Conservation (phyloP, 2,113 vertebrate genomes). For the Vulpes ferrilata region DNA sequence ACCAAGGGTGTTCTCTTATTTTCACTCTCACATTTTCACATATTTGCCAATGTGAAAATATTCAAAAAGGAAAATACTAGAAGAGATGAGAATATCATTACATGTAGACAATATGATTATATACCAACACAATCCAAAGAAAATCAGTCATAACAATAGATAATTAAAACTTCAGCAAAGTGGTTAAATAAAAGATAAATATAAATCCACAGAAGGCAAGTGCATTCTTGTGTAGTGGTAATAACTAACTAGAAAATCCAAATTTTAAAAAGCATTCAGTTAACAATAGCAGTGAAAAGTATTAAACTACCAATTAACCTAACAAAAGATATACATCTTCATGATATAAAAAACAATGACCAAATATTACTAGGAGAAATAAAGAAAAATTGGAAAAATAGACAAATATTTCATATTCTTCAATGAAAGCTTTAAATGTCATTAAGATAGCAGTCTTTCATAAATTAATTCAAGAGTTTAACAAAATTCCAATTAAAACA, state of each 20-base stretch:
- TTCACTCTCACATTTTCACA: not conserved
- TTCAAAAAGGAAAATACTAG: conserved; percentile 13
- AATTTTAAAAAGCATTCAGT: conserved; percentile 21
- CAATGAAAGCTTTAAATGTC: conserved; percentile 31
- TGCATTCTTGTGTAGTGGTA: not conserved
- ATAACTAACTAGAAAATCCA: conserved; percentile 54
- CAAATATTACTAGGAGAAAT: conserved; percentile 23
- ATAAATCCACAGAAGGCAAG: conserved; percentile 41
- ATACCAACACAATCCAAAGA: conserved; percentile 26
- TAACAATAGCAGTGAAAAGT: conserved; percentile 14
- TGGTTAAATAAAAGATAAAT: conserved; percentile 61
- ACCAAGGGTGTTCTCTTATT: not conserved
- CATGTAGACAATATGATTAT: conserved; percentile 48
- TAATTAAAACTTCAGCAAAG: conserved; percentile 63
- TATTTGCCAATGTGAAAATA: conserved; percentile 33
- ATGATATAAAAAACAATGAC: conserved; percentile 38
- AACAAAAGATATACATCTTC: conserved; percentile 14
- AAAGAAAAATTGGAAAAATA: not conserved
- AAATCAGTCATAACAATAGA: conserved; percentile 56
- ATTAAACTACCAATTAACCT: conserved; percentile 40
- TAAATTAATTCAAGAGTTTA: conserved; percentile 7
- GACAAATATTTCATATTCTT: conserved; percentile 16
- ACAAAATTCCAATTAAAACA: conserved; percentile 55
- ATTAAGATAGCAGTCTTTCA: not conserved
- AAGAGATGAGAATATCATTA: not conserved